Percentiles rank a stretch among this genome's conserved stretches.
These are phyloP conservation scores for Anguilla obscura DNA, from an alignment of 2,797 vertebrate species.

Conservation along the genomic window DNA sequence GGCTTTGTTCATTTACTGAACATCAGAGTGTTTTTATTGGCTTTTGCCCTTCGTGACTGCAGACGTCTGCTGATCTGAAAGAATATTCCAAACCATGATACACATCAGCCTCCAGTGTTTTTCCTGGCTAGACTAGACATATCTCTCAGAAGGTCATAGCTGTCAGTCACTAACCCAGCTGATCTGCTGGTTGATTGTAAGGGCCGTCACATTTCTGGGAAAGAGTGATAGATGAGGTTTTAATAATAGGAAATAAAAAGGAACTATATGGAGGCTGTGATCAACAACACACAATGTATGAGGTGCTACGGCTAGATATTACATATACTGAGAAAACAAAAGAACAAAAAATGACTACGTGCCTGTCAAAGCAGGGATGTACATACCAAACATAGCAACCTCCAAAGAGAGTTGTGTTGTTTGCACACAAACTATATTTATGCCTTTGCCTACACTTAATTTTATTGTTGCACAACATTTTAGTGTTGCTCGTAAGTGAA, in stretches of 20 bases:
- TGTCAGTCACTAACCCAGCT: slow-evolving; percentile 23
- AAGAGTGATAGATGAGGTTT: neutral
- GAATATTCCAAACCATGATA: neutral
- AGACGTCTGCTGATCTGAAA: slow-evolving; percentile 4
- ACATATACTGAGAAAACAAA: neutral
- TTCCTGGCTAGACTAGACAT: neutral
- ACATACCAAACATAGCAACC: neutral
- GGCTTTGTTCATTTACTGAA: neutral
- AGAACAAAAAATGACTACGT: neutral
- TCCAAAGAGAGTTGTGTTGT: neutral
- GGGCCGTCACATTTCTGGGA: neutral
- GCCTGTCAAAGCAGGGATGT: neutral
- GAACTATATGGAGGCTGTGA: neutral
- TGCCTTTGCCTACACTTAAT: neutral
- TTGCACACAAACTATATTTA: neutral
- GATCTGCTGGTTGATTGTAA: neutral
- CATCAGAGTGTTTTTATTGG: slow-evolving; percentile 16
- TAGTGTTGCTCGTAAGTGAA: neutral
- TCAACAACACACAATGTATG: neutral
- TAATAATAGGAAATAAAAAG: neutral
- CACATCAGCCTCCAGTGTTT: slow-evolving; percentile 6
- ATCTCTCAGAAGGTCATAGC: slow-evolving; percentile 27
- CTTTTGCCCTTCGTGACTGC: neutral
- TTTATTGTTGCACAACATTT: neutral
- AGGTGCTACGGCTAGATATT: neutral